Percentiles rank a stretch among this genome's conserved stretches.
Evolutionary conservation across 2,797 vertebrate genomes (phyloP).

Genomic region (Chaetodon trifasciatus): DNA sequence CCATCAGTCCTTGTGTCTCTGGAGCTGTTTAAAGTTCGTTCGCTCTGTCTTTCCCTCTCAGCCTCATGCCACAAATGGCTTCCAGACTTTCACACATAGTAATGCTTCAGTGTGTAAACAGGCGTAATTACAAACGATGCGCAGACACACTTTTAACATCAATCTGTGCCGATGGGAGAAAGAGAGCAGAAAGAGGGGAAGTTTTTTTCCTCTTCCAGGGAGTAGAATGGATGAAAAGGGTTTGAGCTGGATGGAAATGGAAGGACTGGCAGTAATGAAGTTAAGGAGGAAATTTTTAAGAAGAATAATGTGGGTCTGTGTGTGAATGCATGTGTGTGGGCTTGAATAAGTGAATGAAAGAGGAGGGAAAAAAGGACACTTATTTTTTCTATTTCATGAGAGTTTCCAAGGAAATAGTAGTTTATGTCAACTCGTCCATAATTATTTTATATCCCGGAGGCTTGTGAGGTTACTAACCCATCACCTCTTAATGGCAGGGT

Average conservation of each 20-base stretch:
- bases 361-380: constrained; percentile 20
- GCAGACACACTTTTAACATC: constrained; percentile 80
- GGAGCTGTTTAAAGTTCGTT: constrained; percentile 76
- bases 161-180: constrained; percentile 76
- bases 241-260: constrained; percentile 54
- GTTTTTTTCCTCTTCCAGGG: constrained; percentile 44
- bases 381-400: constrained; percentile 33
- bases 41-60: constrained; percentile 69
- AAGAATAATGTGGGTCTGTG: constrained; percentile 47
- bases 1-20: constrained; percentile 74
- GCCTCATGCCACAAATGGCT: constrained; percentile 84
- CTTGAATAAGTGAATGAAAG: constrained; percentile 50
- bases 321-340: constrained; percentile 51
- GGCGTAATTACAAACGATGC: constrained; percentile 84
- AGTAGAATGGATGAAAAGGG: constrained; percentile 65
- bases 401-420: constrained; percentile 44
- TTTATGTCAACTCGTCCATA: constrained; percentile 50
- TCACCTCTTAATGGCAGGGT: constrained; percentile 49
- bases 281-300: constrained; percentile 60
- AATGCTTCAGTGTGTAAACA: constrained; percentile 83
- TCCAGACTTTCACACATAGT: constrained; percentile 86
- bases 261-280: constrained; percentile 53
- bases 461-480: constrained; percentile 48
- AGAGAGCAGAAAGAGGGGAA: constrained; percentile 56
- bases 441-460: constrained; percentile 56